A percentile compares a stretch with the other conserved stretches of the same genome.
Conservation (phyloP, 2,888 invertebrate species). For the Rutpela maculata region DNA sequence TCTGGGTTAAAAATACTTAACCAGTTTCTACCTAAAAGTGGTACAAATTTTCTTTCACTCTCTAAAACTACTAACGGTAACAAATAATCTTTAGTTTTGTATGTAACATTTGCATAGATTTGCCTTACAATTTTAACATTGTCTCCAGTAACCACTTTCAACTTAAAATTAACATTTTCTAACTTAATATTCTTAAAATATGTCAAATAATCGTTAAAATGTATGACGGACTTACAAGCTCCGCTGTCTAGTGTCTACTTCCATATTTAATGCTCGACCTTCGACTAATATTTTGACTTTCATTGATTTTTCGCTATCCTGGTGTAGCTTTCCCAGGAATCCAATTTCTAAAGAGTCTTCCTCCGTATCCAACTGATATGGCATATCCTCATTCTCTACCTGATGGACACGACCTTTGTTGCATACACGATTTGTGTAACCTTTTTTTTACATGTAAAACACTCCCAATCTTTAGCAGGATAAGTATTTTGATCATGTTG, state of each 20-base stretch:
- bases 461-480: constrained; percentile 42
- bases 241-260: constrained; percentile 37
- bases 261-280: constrained; percentile 17
- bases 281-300: constrained; percentile 5
- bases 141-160: constrained; percentile 45
- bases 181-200: constrained; percentile 14
- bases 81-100: not conserved
- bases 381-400: not conserved
- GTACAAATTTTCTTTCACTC: constrained; percentile 2
- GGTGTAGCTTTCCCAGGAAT: not conserved
- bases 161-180: constrained; percentile 33
- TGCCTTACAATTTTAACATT: constrained; percentile 39
- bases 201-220: constrained; percentile 21
- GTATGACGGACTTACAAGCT: constrained; percentile 21
- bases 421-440: constrained; percentile 33
- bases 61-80: constrained; percentile 19
- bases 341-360: too few relatives aligned
- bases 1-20: constrained; percentile 10
- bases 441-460: constrained; percentile 42
- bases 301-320: not conserved
- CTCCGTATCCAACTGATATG: not conserved
- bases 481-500: constrained; percentile 38
- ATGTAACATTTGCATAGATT: constrained; percentile 33
- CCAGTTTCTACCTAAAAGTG: constrained; percentile 29
- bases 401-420: not conserved